Percentiles rank a stretch among this genome's conserved stretches.
phyloP scores from a whole-genome alignment of 2,888 invertebrate genomes.

The Oxycera nigricornis region DNA sequence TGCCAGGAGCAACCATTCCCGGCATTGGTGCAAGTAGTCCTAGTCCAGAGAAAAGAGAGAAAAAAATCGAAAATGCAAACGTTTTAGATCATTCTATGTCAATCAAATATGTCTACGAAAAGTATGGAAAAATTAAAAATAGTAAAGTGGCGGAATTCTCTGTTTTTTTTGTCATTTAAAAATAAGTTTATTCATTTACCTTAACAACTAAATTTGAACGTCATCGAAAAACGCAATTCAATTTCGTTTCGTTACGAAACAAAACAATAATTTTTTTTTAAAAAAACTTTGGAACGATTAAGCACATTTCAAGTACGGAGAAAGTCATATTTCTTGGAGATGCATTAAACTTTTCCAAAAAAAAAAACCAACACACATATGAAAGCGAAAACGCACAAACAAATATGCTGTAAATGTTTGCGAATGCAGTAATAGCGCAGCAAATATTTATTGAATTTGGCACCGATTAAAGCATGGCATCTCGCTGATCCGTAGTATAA shows the following conservation, averaged over 20 bases:
- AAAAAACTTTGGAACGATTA: conserved; percentile 30
- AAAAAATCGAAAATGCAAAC: conserved; percentile 43
- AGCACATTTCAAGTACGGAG: conserved; percentile 40
- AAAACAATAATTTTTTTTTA: too few species aligned
- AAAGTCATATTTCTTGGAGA: conserved; percentile 36
- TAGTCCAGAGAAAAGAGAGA: conserved; percentile 47
- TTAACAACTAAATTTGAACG: conserved; percentile 36
- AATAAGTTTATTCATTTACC: conserved; percentile 34
- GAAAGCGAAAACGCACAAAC: conserved; percentile 1
- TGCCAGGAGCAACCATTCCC: conserved; percentile 59
- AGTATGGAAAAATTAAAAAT: conserved; percentile 46
- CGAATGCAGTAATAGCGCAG: conserved; percentile 29
- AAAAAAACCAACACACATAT: too few species aligned
- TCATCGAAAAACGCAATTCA: conserved; percentile 32
- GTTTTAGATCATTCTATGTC: conserved; percentile 36
- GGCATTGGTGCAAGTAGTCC: conserved; percentile 59
- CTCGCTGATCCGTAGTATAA: conserved; percentile 45
- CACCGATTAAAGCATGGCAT: conserved; percentile 29
- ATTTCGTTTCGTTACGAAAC: conserved; percentile 35
- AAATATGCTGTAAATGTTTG: not conserved
- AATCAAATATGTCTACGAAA: conserved; percentile 33
- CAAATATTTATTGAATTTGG: conserved; percentile 12
- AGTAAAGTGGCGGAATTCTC: conserved; percentile 41
- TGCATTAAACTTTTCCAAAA: conserved; percentile 14
- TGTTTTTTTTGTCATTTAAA: too few species aligned